Base-by-base conservation (phyloP, 2,113 vertebrate genomes). In the Rhagologus leucostigma region DNA sequence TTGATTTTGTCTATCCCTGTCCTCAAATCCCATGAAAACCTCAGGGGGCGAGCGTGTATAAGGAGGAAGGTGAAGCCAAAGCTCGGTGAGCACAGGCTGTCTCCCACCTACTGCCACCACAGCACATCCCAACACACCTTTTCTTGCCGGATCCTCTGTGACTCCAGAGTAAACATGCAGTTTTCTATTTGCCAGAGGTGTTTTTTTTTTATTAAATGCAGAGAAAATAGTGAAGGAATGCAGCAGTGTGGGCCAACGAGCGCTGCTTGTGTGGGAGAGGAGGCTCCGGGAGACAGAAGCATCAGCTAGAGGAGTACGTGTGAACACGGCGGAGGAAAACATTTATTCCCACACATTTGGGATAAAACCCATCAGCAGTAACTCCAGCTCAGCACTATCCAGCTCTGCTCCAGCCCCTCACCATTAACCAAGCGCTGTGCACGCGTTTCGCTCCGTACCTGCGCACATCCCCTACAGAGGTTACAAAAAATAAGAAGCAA, bases 401-500 rank as follows among this genome's bases (percentile, higher is more conserved):
- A 29, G 49, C 78, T n/a, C 59, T 14, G 39, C 60, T 67, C 5
- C 35, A 75, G 30, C 47, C 84, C 65, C 42, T 63, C 16, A 2
- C 71, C 90, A 4, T 30, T 11, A 55, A 32, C 63, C 57, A 10
- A 53, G 37, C 0, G 0, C 75, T 4, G n/a, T 5, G 11, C 79
- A 16, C 3, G 0, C 1, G 0, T 26, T 84, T 39, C 10, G 0
- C 81, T 46, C 39, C 0, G 0, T 55, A 80, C 76, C 83, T 42
- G 49, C 1, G 7, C 18, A 2, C 35, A 7, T 94, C 49, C 47
- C 80, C 30, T 22, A 12, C 41, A n/a, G 63, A 52, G 27, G n/a
- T 10, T 19, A 32, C n/a, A 42, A 26, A 30, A 69, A 35, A 15
- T 5, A 42, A 64, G 13, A 16, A 42, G 33, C 59, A 47, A 93